Evolutionary conservation across 2,797 vertebrate genomes (phyloP).

Genomic region (Enteromius argenteus): DNA sequence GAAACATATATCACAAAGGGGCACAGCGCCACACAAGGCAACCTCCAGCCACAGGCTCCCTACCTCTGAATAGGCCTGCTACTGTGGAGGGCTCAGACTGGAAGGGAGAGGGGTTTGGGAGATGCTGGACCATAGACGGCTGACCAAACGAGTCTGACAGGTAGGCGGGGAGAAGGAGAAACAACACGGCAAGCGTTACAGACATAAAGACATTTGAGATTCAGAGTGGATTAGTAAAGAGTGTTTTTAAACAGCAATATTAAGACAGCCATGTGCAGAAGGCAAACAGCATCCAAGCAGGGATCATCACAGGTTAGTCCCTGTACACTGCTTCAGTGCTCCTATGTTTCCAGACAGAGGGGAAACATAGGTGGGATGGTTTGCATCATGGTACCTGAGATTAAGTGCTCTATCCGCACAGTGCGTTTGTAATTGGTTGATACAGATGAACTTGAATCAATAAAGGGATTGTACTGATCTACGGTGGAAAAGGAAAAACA

Average conservation of each 20-base stretch:
- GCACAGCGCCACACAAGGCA: slow-evolving; percentile 17
- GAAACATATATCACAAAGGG: slow-evolving; percentile 14
- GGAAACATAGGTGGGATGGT: slow-evolving; percentile 77
- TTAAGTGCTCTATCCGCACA: slow-evolving; percentile 87
- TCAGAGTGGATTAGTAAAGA: slow-evolving; percentile 39
- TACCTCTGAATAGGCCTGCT: slow-evolving; percentile 95
- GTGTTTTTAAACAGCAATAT: slow-evolving; percentile 23
- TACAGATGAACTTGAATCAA: slow-evolving; percentile 87
- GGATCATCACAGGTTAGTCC: slow-evolving; percentile 35
- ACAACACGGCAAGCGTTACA: slow-evolving; percentile 65
- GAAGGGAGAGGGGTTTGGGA: slow-evolving; percentile 88
- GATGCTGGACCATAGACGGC: slow-evolving; percentile 81
- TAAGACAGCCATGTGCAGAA: slow-evolving; percentile 41
- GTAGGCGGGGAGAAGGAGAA: slow-evolving; percentile 72
- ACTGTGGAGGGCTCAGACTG: slow-evolving; percentile 88
- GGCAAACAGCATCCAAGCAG: slow-evolving; percentile 45
- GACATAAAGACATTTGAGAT: slow-evolving; percentile 64
- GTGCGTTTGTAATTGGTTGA: slow-evolving; percentile 88
- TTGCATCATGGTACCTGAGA: slow-evolving; percentile 88
- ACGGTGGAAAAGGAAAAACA: slow-evolving; percentile 78
- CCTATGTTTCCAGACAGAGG: slow-evolving; percentile 79
- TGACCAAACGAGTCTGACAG: slow-evolving; percentile 91
- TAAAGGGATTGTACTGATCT: slow-evolving; percentile 93
- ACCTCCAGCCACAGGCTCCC: slow-evolving; percentile 69
- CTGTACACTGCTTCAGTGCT: slow-evolving; percentile 61